Evolutionary conservation across 2,113 vertebrate genomes (phyloP), one percentile per base, ranked within the genome.

Genomic region (Empidonax traillii): DNA sequence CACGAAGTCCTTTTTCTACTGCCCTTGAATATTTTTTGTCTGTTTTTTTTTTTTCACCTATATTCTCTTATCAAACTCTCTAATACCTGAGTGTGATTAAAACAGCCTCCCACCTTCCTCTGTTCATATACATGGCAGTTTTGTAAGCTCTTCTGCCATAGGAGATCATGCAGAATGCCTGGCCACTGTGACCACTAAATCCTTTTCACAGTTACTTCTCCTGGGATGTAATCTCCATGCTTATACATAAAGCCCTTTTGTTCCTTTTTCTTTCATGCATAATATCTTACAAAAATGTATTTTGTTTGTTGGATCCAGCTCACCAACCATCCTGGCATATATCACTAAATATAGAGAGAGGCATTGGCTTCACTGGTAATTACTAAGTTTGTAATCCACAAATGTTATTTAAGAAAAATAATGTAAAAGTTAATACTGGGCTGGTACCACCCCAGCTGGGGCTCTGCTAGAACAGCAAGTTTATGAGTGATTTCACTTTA

Each of bases 61-160:
- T 83, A 62, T 83, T 94, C 59, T 23, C 35, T 63, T 92, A 71
- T 85, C 55, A 80, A 51, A 92, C 72, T 86, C 62, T 92, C 41
- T 90, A 88, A 92, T 71, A 46, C 72, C 37, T 58, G 18, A 62
- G 37, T 92, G 51, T 94, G 79, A 90, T 92, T 97, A 88, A 87
- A 95, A 88, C 55, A 80, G 46, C 53, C 72, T 82, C 76, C 55
- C 21, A 51, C 56, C 74, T 30, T 88, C 30, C 39, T 83, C 25
- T 55, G 37, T 53, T 92, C 43, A 43, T 80, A n/a, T 25, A 62
- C 25, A 23, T 49, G 43, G 53, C 41, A 61, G 67, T 92, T 90
- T 69, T 22, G 35, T 41, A 75, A 78, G 41, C 47, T 85, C 28
- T 77, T 92, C 66, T 94, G 62, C 65, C 7, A 1, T 12, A 87